A percentile compares a stretch with the other conserved stretches of the same genome.
These are phyloP conservation scores for Fragum sueziense DNA, from an alignment of 2,888 invertebrate species.

Conservation along the genomic window DNA sequence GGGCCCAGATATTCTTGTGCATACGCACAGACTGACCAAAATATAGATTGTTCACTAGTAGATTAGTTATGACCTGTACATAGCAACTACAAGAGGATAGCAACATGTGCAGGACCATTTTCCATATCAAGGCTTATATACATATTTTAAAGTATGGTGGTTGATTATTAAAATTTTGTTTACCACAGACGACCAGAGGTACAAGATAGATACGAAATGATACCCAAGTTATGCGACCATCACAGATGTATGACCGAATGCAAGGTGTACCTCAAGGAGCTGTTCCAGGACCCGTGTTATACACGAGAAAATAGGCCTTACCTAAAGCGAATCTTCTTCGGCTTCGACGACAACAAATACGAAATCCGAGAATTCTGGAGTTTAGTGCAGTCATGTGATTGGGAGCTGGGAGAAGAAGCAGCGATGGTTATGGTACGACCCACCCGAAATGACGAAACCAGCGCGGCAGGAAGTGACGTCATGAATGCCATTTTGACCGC, in stretches of 20 bases:
- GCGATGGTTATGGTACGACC: background rate
- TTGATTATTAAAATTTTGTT: too few species aligned
- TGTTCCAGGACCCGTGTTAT: background rate
- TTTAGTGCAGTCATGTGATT: background rate
- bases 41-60: too few species aligned
- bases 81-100: too few species aligned
- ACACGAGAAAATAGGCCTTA: conserved; percentile 1
- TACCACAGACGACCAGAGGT: background rate
- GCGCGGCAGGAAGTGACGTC: background rate
- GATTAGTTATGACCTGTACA: too few species aligned
- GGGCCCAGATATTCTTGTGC: too few species aligned
- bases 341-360: background rate
- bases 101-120: too few species aligned
- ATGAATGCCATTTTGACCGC: too few species aligned
- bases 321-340: background rate
- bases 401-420: background rate
- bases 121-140: too few species aligned
- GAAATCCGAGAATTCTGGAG: conserved; percentile 2
- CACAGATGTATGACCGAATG: background rate
- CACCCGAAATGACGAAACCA: background rate
- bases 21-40: too few species aligned
- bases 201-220: background rate
- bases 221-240: background rate
- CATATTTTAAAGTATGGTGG: too few species aligned
- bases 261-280: background rate